These are phyloP conservation scores for Bombus soroeensis DNA, from an alignment of 1,140 invertebrate species.

Conservation along the genomic window DNA sequence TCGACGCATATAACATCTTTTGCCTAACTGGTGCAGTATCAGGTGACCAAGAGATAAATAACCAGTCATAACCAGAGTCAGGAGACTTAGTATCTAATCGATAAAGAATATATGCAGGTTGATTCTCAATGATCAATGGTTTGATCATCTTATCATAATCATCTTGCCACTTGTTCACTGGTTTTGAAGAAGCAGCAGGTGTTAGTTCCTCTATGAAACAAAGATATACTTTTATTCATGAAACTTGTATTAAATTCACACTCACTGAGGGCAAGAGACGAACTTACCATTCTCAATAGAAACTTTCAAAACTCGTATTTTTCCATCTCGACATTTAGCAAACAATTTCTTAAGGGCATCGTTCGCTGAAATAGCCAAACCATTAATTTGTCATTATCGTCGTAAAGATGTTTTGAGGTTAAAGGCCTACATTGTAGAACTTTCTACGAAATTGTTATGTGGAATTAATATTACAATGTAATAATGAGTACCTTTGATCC, in stretches of 20 bases:
- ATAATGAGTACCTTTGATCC: slow-evolving; percentile 86
- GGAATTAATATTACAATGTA: neutral
- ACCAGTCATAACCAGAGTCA: slow-evolving; percentile 94
- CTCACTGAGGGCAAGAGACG: neutral
- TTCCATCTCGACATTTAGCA: slow-evolving; percentile 91
- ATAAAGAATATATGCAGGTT: slow-evolving; percentile 97
- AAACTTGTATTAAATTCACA: neutral
- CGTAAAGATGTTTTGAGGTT: slow-evolving; percentile 76
- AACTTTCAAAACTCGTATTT: slow-evolving; percentile 91
- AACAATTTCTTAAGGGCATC: slow-evolving; percentile 91
- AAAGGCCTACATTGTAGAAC: slow-evolving; percentile 15
- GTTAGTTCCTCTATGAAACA: slow-evolving; percentile 89
- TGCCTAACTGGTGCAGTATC: slow-evolving; percentile 94
- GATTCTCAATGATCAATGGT: slow-evolving; percentile 90
- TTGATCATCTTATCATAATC: slow-evolving; percentile 93
- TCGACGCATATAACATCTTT: slow-evolving; percentile 99
- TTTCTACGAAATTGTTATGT: neutral
- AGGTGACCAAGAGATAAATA: slow-evolving; percentile 97
- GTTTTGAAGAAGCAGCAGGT: slow-evolving; percentile 86
- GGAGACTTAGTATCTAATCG: slow-evolving; percentile 83
- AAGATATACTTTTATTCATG: neutral
- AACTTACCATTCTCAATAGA: slow-evolving; percentile 92
- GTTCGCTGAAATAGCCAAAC: slow-evolving; percentile 87
- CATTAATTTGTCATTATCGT: slow-evolving; percentile 47
- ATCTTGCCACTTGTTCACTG: slow-evolving; percentile 91